A percentile compares a stretch with the other conserved stretches of the same genome.
phyloP scores from a whole-genome alignment of 2,888 invertebrate species.

The Tuberolachnus salignus region DNA sequence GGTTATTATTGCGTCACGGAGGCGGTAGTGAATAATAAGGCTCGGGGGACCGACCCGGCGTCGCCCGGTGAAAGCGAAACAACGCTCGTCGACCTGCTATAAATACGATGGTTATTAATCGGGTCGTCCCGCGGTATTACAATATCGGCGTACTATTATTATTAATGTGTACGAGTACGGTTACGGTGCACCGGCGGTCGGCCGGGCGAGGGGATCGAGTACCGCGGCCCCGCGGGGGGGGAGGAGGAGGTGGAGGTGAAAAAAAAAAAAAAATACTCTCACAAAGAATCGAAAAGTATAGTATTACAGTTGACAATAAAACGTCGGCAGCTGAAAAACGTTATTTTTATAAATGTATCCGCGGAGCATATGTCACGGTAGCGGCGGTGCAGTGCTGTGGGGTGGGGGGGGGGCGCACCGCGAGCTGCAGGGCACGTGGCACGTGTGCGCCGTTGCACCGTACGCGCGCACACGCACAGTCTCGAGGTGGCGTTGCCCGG shows the following conservation, averaged over 20 bases:
- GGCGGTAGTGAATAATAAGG: no score
- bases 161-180: not conserved
- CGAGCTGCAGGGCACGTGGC: not conserved
- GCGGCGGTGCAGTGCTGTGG: slow-evolving; percentile 12
- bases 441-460: no score
- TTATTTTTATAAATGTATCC: slow-evolving; percentile 54
- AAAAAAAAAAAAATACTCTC: slow-evolving; percentile 15
- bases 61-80: no score
- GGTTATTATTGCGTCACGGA: no score
- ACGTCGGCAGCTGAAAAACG: slow-evolving; percentile 54
- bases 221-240: not conserved
- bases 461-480: not conserved
- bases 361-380: slow-evolving; percentile 48
- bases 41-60: no score
- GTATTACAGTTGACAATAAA: slow-evolving; percentile 55
- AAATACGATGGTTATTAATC: no score
- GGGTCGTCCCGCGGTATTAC: no score
- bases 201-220: not conserved
- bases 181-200: not conserved
- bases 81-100: no score
- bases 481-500: not conserved
- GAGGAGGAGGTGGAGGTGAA: not conserved
- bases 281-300: slow-evolving; percentile 52
- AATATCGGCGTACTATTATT: not conserved
- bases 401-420: slow-evolving; percentile 31